Percentiles rank a stretch among this genome's conserved stretches.
Conservation (phyloP, 2,888 invertebrate genomes). For the Cephus nigrinus region DNA sequence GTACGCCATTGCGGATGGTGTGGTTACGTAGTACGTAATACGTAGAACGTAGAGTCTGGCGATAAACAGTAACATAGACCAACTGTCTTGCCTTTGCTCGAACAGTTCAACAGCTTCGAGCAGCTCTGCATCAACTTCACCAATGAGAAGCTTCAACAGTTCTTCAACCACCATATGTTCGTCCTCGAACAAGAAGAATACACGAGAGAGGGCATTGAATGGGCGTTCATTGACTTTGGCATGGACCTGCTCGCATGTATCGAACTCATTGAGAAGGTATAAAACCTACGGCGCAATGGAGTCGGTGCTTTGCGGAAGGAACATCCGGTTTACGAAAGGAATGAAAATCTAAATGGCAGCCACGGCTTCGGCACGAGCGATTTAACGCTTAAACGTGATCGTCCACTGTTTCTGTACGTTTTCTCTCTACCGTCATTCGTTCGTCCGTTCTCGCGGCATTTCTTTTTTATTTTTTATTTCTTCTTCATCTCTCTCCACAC, state of each 20-base stretch:
- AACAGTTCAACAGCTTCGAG: conserved; percentile 88
- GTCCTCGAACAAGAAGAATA: conserved; percentile 94
- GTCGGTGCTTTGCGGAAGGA: neutral
- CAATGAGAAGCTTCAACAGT: conserved; percentile 93
- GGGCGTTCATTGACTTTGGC: conserved; percentile 94
- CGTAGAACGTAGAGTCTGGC: neutral
- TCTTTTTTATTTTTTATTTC: conserved; percentile 12
- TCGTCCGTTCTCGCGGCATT: conserved; percentile 15
- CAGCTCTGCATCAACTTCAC: conserved; percentile 95
- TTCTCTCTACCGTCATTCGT: conserved; percentile 23
- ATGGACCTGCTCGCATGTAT: conserved; percentile 96
- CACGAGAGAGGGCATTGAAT: conserved; percentile 89
- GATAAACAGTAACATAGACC: neutral
- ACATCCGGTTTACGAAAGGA: neutral
- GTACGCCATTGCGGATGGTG: neutral
- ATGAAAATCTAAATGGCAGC: conserved; percentile 14
- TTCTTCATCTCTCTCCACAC: conserved; percentile 11
- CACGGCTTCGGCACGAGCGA: conserved; percentile 22
- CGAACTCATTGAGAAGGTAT: conserved; percentile 94
- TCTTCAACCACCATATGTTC: conserved; percentile 96
- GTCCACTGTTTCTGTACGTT: conserved; percentile 47
- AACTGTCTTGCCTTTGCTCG: conserved; percentile 25
- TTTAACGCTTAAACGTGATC: conserved; percentile 38
- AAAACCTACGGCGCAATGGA: conserved; percentile 21
- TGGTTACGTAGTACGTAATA: neutral